Evolutionary conservation across 2,888 invertebrate genomes (phyloP).

Genomic region (Psylliodes chrysocephalus): DNA sequence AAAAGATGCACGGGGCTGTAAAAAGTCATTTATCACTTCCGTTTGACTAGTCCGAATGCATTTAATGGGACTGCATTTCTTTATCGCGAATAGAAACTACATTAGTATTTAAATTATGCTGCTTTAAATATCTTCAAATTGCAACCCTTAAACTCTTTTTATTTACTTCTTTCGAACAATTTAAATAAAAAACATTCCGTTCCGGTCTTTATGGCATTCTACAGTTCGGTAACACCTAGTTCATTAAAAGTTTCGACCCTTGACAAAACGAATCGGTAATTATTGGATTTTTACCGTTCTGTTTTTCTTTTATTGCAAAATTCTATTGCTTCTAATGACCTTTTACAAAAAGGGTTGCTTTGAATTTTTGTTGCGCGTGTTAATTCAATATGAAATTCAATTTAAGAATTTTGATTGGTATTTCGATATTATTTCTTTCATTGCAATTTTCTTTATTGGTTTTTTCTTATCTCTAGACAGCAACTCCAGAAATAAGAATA

Average conservation of each 20-base stretch:
- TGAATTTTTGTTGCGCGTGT: no score
- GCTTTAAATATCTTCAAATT: conserved; percentile 55
- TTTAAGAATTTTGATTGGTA: no score
- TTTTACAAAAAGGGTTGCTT: not conserved
- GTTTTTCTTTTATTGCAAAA: not conserved
- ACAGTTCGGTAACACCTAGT: conserved; percentile 20
- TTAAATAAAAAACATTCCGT: conserved; percentile 34
- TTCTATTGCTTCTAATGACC: not conserved
- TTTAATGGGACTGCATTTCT: conserved; percentile 51
- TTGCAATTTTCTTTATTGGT: no score
- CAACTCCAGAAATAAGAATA: no score
- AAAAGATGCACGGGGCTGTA: conserved; percentile 45
- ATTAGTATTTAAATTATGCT: conserved; percentile 57
- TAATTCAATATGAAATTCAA: no score
- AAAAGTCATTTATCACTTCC: conserved; percentile 53
- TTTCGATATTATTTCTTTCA: no score
- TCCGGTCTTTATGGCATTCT: conserved; percentile 27
- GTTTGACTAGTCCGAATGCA: conserved; percentile 50
- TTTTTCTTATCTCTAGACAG: no score
- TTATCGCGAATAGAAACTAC: conserved; percentile 55
- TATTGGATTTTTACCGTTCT: not conserved
- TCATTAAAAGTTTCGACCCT: conserved; percentile 15
- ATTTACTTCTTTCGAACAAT: conserved; percentile 40
- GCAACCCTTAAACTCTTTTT: conserved; percentile 52
- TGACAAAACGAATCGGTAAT: not conserved